Base-by-base conservation (phyloP, 2,888 invertebrate species). In the Rosalia funebris region DNA sequence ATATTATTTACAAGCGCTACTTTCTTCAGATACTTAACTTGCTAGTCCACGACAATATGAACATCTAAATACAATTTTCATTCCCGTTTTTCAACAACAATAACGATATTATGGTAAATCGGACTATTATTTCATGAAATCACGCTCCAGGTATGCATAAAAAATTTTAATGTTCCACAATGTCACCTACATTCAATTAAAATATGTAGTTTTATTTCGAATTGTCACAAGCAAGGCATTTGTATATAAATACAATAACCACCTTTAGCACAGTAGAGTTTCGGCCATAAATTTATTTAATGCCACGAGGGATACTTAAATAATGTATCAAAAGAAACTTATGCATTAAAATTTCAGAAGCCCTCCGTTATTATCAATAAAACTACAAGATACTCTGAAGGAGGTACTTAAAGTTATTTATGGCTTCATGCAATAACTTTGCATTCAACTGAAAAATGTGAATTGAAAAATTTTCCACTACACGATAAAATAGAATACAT, bases 361-460 rank as follows among this genome's bases (percentile, higher is more conserved):
- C 47, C 53, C 60, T 36, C 34, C 42, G 53, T 55, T 62, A 61
- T 57, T 62, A 65, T 68, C 63, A 65, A 68, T 65, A 62, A 68
- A 68, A 68, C 55, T 63, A 52, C 56, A 53, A 61, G 63, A 59
- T 61, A 63, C 52, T 61, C 53, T 55, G 53, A 54, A 63, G 48
- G 58, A 52, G 57, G 55, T 56, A 62, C 63, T 68, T 65, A 68
- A 62, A 60, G 63, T 63, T 65, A 65, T 65, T 68, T 65, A 68
- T 68, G 60, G 56, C 50, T 32, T 12, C 44, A 25, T 31, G 55
- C 31, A 55, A 58, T 60, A 48, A 47, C 55, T 56, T 47, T 47
- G 32, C 31, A 46, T 57, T 17, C 32, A 60, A 47, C 32, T 32
- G 54, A 65, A 62, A 69, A 48, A 57, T 50, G 44, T 50, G 32